phyloP scores from a whole-genome alignment of 2,888 invertebrate species.

The Caenorhabditis sp. region DNA sequence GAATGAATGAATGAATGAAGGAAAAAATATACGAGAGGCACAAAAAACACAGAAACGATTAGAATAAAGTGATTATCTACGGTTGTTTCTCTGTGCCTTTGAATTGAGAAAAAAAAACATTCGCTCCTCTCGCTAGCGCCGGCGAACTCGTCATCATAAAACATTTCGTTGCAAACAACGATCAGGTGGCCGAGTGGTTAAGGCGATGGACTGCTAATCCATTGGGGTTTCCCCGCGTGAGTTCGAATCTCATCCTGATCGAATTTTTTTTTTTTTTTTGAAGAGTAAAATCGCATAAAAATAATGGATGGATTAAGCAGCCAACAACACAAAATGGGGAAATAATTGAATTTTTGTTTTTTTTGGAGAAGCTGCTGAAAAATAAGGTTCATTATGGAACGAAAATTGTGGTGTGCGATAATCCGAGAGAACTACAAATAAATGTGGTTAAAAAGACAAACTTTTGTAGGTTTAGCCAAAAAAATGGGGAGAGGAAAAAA shows the following conservation, averaged over 20 bases:
- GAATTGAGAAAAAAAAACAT: conserved; percentile 20
- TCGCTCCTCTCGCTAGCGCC: conserved; percentile 69
- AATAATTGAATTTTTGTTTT: conserved; percentile 3
- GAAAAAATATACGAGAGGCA: too few species aligned
- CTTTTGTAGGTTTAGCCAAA: background rate
- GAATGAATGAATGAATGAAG: background rate
- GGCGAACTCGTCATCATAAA: too few species aligned
- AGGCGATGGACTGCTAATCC: conserved; percentile 71
- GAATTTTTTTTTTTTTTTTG: conserved; percentile 32
- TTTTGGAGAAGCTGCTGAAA: conserved; percentile 1
- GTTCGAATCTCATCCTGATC: conserved; percentile 69
- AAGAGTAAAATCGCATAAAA: background rate
- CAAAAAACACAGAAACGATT: background rate
- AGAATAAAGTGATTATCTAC: background rate
- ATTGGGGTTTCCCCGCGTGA: conserved; percentile 70
- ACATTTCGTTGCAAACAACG: too few species aligned
- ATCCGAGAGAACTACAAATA: too few species aligned
- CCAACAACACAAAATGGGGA: background rate
- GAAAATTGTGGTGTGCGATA: too few species aligned
- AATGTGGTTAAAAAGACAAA: too few species aligned
- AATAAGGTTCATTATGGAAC: background rate
- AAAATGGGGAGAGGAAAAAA: background rate
- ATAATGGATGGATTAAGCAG: background rate
- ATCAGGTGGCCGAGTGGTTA: conserved; percentile 71
- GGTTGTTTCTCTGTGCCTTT: background rate